phyloP scores from a whole-genome alignment of 2,888 invertebrate species.

The Apodemia duryi region DNA sequence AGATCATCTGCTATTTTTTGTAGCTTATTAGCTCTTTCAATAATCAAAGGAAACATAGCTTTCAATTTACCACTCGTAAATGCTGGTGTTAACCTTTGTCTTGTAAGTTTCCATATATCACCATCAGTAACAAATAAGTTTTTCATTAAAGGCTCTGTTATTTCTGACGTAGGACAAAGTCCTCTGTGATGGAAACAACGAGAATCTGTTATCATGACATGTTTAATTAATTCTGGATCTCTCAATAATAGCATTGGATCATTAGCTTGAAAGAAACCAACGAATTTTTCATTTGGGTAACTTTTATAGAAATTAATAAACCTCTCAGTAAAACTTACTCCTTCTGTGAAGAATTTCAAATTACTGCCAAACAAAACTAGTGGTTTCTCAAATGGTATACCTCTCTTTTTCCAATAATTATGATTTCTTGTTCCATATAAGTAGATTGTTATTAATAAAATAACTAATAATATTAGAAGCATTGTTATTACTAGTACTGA shows the following conservation, averaged over 20 bases:
- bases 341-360: constrained; percentile 39
- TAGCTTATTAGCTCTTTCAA: constrained; percentile 49
- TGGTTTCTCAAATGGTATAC: constrained; percentile 46
- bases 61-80: constrained; percentile 56
- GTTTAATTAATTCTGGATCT: constrained; percentile 45
- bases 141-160: constrained; percentile 44
- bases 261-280: constrained; percentile 49
- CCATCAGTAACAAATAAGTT: constrained; percentile 57
- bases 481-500: too few relatives aligned
- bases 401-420: constrained; percentile 47
- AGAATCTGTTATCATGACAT: constrained; percentile 47
- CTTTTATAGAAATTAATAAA: constrained; percentile 44
- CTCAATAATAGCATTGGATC: constrained; percentile 48
- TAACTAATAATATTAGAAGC: too few relatives aligned
- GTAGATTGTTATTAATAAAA: too few relatives aligned
- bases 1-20: constrained; percentile 39
- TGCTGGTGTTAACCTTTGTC: constrained; percentile 57
- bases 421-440: constrained; percentile 36
- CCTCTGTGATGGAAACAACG: constrained; percentile 48
- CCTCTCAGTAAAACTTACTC: constrained; percentile 41
- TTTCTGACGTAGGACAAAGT: constrained; percentile 38
- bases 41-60: constrained; percentile 57
- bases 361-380: constrained; percentile 48
- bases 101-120: constrained; percentile 54
- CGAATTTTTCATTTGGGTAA: constrained; percentile 48